A percentile compares a stretch with the other conserved stretches of the same genome.
Evolutionary conservation across 2,888 invertebrate genomes (phyloP).

Genomic region (Trachelus iudaicus): DNA sequence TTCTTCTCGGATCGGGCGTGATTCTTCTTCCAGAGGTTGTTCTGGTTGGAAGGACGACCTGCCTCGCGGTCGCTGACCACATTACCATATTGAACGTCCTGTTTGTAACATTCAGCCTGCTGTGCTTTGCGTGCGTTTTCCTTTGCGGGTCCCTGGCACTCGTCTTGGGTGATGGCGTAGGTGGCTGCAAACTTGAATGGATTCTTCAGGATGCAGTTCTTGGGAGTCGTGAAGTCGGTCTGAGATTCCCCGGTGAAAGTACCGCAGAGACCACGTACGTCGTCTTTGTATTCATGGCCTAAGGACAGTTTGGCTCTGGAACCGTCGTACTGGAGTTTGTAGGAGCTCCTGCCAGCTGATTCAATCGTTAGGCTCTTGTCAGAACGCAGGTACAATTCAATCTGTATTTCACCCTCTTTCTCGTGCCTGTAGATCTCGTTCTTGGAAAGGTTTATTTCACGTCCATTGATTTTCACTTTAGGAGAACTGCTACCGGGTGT

Average conservation of each 20-base stretch:
- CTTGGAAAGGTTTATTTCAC: constrained; percentile 3
- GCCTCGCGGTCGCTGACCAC: constrained; percentile 65
- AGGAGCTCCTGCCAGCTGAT: neutral
- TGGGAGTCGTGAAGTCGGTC: constrained; percentile 72
- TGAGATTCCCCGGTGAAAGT: constrained; percentile 71
- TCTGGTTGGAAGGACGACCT: constrained; percentile 44
- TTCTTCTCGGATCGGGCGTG: neutral
- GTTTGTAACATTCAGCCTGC: constrained; percentile 61
- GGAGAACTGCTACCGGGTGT: constrained; percentile 29
- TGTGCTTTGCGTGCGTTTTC: constrained; percentile 65
- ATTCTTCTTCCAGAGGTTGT: constrained; percentile 22
- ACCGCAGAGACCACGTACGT: constrained; percentile 76
- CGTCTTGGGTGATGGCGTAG: constrained; percentile 68
- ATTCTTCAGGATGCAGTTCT: constrained; percentile 69
- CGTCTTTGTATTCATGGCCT: constrained; percentile 67
- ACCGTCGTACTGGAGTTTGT: neutral
- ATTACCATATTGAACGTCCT: constrained; percentile 56
- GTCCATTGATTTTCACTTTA: neutral
- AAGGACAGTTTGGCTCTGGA: neutral
- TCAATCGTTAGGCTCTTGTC: neutral
- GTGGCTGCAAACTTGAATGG: constrained; percentile 70
- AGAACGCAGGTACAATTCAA: constrained; percentile 6
- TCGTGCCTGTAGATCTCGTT: constrained; percentile 9
- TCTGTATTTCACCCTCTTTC: neutral
- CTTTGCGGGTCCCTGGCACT: constrained; percentile 66